These are phyloP conservation scores for Oplegnathus fasciatus DNA, from an alignment of 2,113 vertebrate species.

Conservation along the genomic window DNA sequence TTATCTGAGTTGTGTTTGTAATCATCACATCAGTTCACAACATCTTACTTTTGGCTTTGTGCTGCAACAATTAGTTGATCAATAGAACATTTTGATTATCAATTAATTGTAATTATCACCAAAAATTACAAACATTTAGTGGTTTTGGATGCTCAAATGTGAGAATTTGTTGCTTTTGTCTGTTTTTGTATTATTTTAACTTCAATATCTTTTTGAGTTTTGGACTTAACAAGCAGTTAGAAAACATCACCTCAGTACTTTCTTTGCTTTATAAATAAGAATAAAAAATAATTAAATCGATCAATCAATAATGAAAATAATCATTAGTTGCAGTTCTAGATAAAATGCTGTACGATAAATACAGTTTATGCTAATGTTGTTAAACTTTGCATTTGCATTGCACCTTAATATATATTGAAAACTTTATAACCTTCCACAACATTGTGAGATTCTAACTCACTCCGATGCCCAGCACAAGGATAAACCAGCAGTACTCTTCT, in stretches of 20 bases:
- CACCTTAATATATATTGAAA: constrained; percentile 10
- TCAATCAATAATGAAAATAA: background rate
- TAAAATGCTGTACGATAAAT: background rate
- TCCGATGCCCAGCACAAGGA: constrained; percentile 20
- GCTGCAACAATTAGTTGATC: background rate
- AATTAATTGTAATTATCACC: too few relatives aligned
- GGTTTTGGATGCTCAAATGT: too few relatives aligned
- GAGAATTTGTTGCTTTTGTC: background rate
- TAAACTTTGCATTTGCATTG: background rate
- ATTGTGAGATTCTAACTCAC: constrained; percentile 13
- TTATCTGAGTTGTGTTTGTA: too few relatives aligned
- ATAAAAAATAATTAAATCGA: too few relatives aligned
- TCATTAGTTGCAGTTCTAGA: too few relatives aligned
- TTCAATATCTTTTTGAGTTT: background rate
- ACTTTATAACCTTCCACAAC: constrained; percentile 18
- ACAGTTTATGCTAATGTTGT: background rate
- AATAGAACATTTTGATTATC: background rate
- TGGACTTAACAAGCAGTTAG: background rate
- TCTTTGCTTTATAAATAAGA: background rate
- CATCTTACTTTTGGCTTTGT: too few relatives aligned
- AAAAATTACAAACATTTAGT: too few relatives aligned
- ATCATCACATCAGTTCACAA: too few relatives aligned
- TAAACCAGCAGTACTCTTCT: constrained; percentile 20
- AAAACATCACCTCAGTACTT: background rate
- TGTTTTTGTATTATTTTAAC: background rate